phyloP scores from a whole-genome alignment of 2,888 invertebrate genomes.

The Pyralis farinalis region DNA sequence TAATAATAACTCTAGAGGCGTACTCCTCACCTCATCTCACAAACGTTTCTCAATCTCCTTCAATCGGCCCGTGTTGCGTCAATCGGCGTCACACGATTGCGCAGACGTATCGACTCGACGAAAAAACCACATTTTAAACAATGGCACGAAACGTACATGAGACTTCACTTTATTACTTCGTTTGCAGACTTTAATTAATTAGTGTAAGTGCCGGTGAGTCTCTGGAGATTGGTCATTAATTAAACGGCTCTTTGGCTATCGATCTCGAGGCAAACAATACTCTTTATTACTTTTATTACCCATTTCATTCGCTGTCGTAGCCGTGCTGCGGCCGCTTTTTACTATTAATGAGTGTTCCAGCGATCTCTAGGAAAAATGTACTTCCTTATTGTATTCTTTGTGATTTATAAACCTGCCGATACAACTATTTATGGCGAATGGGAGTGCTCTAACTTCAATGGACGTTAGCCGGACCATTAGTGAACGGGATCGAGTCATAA shows the following conservation, averaged over 20 bases:
- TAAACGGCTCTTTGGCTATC: conserved; percentile 69
- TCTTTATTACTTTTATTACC: conserved; percentile 71
- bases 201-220: conserved; percentile 75
- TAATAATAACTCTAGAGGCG: no score
- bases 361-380: conserved; percentile 24
- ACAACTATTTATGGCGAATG: conserved; percentile 4
- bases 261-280: conserved; percentile 71
- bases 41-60: no score
- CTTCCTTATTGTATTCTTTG: conserved; percentile 18
- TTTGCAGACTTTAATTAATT: conserved; percentile 71
- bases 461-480: neutral
- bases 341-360: conserved; percentile 40
- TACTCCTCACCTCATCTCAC: no score
- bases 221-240: conserved; percentile 75
- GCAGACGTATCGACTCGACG: neutral
- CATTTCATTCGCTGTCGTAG: conserved; percentile 50
- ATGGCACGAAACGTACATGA: conserved; percentile 14
- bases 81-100: no score
- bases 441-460: conserved; percentile 1
- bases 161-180: conserved; percentile 49
- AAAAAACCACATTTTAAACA: conserved; percentile 10
- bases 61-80: no score
- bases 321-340: conserved; percentile 37
- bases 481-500: neutral
- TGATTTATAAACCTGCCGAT: conserved; percentile 17